phyloP scores from a whole-genome alignment of 2,113 vertebrate genomes.

The Ptilonorhynchus violaceus region DNA sequence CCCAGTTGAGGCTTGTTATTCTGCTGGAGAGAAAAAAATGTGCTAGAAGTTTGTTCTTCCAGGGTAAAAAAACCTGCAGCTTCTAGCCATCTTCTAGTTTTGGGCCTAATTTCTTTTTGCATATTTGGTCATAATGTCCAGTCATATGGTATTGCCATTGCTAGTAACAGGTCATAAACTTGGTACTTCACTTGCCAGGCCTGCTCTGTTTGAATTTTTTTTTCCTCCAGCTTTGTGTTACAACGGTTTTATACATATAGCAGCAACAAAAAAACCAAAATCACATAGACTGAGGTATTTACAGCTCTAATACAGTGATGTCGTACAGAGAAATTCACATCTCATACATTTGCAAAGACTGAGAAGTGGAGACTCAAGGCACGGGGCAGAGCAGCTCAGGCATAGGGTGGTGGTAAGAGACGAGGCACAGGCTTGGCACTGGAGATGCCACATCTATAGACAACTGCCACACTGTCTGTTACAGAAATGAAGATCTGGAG shows the following conservation, averaged over 20 bases:
- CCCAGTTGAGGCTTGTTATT: neutral
- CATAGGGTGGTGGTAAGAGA: neutral
- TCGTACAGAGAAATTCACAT: neutral
- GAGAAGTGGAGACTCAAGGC: neutral
- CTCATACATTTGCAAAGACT: neutral
- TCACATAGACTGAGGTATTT: neutral
- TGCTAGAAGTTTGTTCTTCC: neutral
- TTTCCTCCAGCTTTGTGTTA: neutral
- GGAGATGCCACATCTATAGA: neutral
- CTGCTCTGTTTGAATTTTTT: neutral
- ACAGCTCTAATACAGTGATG: accelerated
- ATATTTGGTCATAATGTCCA: neutral
- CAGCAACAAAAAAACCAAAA: neutral
- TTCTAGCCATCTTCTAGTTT: neutral
- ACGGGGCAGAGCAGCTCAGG: neutral
- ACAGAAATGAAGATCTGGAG: neutral
- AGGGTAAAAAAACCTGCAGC: neutral
- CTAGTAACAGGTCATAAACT: neutral
- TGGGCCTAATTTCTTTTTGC: neutral
- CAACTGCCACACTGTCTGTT: neutral
- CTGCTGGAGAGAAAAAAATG: neutral
- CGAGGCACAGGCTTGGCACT: neutral
- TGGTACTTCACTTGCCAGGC: neutral
- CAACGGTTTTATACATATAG: neutral
- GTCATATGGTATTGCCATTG: neutral